Conservation (phyloP, 2,888 invertebrate genomes). For the Meteorus cinctellus region DNA sequence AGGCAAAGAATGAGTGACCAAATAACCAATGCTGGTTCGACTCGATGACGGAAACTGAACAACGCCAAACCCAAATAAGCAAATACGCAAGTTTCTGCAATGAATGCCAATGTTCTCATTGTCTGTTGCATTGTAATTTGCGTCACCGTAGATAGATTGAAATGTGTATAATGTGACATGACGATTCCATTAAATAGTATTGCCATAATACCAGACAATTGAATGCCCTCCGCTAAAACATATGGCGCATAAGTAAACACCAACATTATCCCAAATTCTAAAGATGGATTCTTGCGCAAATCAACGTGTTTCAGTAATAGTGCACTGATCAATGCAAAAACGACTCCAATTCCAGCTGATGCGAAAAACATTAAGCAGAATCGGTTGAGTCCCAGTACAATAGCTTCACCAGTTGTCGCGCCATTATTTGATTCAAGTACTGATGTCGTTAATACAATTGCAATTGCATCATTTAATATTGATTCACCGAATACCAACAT, state of each 20-base stretch:
- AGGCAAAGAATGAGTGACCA: constrained; percentile 96
- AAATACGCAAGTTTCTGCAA: constrained; percentile 99
- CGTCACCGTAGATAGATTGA: constrained; percentile 97
- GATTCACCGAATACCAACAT: constrained; percentile 99
- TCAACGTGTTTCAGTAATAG: constrained; percentile 95
- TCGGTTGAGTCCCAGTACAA: constrained; percentile 89
- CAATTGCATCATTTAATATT: constrained; percentile 97
- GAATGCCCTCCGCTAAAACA: constrained; percentile 96
- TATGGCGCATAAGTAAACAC: constrained; percentile 99
- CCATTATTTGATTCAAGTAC: constrained; percentile 83
- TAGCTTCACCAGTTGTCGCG: constrained; percentile 86
- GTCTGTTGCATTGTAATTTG: constrained; percentile 99
- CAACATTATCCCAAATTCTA: constrained; percentile 98
- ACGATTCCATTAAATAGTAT: constrained; percentile 99
- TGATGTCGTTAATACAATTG: constrained; percentile 96
- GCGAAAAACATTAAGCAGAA: constrained; percentile 99
- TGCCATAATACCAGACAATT: constrained; percentile 98
- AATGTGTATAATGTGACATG: constrained; percentile 99
- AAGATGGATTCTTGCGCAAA: constrained; percentile 95
- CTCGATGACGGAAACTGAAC: constrained; percentile 94
- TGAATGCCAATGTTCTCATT: constrained; percentile 96
- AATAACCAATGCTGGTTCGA: constrained; percentile 90
- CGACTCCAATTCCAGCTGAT: constrained; percentile 96
- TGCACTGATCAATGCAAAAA: constrained; percentile 95
- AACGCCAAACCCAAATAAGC: constrained; percentile 96